Base-by-base conservation (phyloP, 2,113 vertebrate genomes). In the Vireo altiloquus region DNA sequence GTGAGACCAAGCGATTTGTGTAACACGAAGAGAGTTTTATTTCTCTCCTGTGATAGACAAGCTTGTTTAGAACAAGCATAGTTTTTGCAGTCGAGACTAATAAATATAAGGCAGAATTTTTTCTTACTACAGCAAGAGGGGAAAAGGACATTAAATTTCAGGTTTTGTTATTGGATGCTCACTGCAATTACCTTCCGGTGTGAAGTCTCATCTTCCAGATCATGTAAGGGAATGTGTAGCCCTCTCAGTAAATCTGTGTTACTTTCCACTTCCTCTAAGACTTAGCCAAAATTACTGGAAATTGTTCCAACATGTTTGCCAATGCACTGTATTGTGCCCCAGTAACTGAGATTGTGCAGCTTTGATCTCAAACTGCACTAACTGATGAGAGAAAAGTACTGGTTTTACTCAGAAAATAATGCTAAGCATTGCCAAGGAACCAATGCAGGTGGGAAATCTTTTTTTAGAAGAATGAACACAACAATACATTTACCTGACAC, bases 271-370 rank as follows among this genome's bases (percentile, higher is more conserved):
- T 92, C 85, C 93, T 81, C 30, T 53, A 81, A 69, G 47, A 66
- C n/a, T 88, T 66, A 8, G 60, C 76, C 79, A 74, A 78, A 93
- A 84, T 90, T 59, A 78, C 64, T 87, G 76, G 57, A 95, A 93
- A 88, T 68, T 72, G 60, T 93, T 90, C 85, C 88, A 90, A 24
- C 12, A 7, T 3, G 15, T 83, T 90, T 92, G 90, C 85, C 76
- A 92, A 66, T 0, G 10, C 37, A 44, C 54, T 49, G 33, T 7
- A 40, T 30, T 83, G 56, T 68, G 52, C 44, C 83, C 56, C 47
- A 71, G 49, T 81, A 80, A 74, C 30, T 57, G 39, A 86, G 35
- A 77, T 15, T n/a, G 54, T 66, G 50, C 63, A 80, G 87, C 53
- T 72, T 91, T 79, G 66, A 85, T 70, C 40, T 28, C 11, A 72